Percentiles rank a stretch among this genome's conserved stretches.
Conservation (phyloP, 2,113 vertebrate genomes). For the Dasyurus viverrinus region DNA sequence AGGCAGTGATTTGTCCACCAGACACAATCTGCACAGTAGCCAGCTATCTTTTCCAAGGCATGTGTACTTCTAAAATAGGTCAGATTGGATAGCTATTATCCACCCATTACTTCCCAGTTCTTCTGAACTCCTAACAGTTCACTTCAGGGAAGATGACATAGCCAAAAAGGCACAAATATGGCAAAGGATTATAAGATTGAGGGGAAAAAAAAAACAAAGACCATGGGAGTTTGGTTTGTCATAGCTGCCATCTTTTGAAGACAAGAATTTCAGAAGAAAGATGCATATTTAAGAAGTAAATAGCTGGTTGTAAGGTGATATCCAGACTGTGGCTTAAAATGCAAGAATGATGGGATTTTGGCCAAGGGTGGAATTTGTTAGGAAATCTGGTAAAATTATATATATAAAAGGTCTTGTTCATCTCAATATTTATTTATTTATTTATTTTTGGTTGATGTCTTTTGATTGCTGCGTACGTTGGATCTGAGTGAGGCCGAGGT, state of each 20-base stretch:
- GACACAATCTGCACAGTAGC: not conserved
- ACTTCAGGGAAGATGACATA: not conserved
- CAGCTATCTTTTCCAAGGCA: not conserved
- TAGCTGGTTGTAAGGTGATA: not conserved
- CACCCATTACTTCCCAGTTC: not conserved
- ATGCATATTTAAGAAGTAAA: not conserved
- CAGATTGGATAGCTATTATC: not conserved
- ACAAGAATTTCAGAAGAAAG: not conserved
- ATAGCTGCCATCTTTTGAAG: not conserved
- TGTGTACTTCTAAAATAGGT: not conserved
- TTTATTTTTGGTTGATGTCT: too few species aligned
- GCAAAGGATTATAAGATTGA: not conserved
- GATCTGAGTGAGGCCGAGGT: too few species aligned
- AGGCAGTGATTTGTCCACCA: not conserved
- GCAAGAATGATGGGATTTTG: not conserved
- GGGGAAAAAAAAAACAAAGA: not conserved
- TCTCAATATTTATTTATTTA: not conserved
- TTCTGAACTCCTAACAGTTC: not conserved
- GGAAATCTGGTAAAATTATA: not conserved
- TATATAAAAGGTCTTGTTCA: not conserved
- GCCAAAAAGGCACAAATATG: not conserved
- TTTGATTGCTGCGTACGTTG: too few species aligned
- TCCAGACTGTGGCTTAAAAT: not conserved
- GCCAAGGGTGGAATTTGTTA: not conserved
- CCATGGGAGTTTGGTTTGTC: not conserved